These are phyloP conservation scores for Thereuonema tuberculata DNA, from an alignment of 1,140 invertebrate genomes.

Conservation along the genomic window DNA sequence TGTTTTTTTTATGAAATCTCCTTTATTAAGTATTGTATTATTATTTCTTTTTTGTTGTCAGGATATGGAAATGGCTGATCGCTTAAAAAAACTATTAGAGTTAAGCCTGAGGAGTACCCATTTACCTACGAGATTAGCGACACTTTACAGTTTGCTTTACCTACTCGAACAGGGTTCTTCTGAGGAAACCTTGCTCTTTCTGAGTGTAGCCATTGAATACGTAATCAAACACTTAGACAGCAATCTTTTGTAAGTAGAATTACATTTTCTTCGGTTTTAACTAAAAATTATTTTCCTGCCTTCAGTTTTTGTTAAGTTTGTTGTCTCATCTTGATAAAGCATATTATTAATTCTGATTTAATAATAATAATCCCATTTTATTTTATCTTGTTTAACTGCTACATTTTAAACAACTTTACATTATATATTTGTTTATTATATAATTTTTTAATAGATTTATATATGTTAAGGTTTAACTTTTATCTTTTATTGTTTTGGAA, in stretches of 20 bases:
- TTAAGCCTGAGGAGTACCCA: slow-evolving; percentile 46
- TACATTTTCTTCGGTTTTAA: not conserved
- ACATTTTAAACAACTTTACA: no score
- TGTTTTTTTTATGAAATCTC: no score
- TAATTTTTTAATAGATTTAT: no score
- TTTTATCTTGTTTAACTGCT: no score
- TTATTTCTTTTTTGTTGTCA: slow-evolving; percentile 13
- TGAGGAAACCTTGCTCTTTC: slow-evolving; percentile 43
- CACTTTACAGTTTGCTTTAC: slow-evolving; percentile 59
- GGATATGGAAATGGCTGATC: slow-evolving; percentile 33
- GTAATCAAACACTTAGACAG: slow-evolving; percentile 45
- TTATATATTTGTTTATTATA: no score
- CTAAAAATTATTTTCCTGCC: not conserved
- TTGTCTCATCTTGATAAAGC: slow-evolving; percentile 1
- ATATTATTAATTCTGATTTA: no score
- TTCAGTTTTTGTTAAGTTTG: no score
- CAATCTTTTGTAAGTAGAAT: slow-evolving; percentile 29
- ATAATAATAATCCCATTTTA: no score
- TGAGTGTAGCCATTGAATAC: slow-evolving; percentile 50
- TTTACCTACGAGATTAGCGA: slow-evolving; percentile 47
- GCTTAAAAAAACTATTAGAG: slow-evolving; percentile 47
- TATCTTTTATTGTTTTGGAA: no score
- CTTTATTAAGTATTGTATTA: not conserved
- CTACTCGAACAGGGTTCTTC: slow-evolving; percentile 43
- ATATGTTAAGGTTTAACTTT: no score